A percentile compares a stretch with the other conserved stretches of the same genome.
Conservation (phyloP, 2,888 invertebrate genomes). For the Sialis fuliginosa region DNA sequence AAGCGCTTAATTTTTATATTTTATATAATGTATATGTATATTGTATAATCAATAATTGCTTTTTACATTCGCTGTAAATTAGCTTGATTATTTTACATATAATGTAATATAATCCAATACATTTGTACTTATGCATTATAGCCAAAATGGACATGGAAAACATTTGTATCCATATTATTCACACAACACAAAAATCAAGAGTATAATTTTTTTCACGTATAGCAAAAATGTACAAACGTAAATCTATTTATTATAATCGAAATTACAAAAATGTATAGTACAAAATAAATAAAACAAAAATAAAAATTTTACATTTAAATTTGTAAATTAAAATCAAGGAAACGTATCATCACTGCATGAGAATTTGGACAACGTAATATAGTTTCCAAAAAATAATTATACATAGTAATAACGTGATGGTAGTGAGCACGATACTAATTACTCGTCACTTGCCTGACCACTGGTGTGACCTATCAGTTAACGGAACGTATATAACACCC, state of each 20-base stretch:
- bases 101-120: too few relatives aligned
- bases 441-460: constrained; percentile 32
- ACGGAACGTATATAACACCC: constrained; percentile 93
- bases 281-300: background rate
- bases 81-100: too few relatives aligned
- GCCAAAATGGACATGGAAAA: too few relatives aligned
- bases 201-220: too few relatives aligned
- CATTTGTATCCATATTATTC: too few relatives aligned
- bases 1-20: too few relatives aligned
- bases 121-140: too few relatives aligned
- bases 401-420: background rate
- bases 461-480: constrained; percentile 70
- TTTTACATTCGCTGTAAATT: too few relatives aligned
- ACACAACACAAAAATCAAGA: too few relatives aligned
- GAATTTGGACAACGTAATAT: background rate
- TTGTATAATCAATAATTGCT: too few relatives aligned
- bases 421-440: background rate
- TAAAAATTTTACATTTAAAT: background rate
- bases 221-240: background rate
- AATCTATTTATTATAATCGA: background rate
- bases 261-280: background rate
- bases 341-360: background rate
- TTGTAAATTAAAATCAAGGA: background rate
- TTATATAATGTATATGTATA: too few relatives aligned
- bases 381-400: background rate